Conservation (phyloP, 1,140 invertebrate species). For the Calephelis virginiensis region DNA sequence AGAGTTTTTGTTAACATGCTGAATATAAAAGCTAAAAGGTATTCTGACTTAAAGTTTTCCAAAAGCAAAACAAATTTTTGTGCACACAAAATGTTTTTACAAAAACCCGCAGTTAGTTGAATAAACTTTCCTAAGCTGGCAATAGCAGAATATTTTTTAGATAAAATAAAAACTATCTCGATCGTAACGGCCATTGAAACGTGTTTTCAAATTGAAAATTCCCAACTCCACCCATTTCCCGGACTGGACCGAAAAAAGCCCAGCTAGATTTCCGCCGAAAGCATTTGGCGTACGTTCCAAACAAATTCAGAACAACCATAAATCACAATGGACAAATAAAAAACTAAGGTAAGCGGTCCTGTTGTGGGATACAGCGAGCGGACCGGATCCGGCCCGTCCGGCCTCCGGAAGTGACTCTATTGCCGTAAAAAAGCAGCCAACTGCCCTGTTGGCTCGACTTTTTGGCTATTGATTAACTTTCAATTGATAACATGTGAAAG, state of each 20-base stretch:
- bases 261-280: constrained; percentile 54
- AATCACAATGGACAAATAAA: constrained; percentile 73
- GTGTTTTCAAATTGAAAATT: constrained; percentile 38
- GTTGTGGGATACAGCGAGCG: constrained; percentile 52
- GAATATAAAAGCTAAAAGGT: background rate
- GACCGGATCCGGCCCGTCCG: constrained; percentile 51
- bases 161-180: constrained; percentile 18
- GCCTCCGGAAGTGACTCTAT: constrained; percentile 60
- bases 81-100: background rate
- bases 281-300: constrained; percentile 60
- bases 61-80: background rate
- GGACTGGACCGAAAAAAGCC: constrained; percentile 41
- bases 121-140: constrained; percentile 11
- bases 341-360: constrained; percentile 75
- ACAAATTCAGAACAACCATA: constrained; percentile 74
- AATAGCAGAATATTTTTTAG: constrained; percentile 13
- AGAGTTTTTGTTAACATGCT: too few relatives aligned
- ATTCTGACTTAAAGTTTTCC: background rate
- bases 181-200: constrained; percentile 20
- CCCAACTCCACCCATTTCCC: constrained; percentile 44
- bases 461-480: constrained; percentile 47
- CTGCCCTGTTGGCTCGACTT: constrained; percentile 59
- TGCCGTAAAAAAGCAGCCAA: constrained; percentile 68
- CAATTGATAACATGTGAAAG: constrained; percentile 13
- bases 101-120: constrained; percentile 1